phyloP scores from a whole-genome alignment of 2,113 vertebrate species.

The Heterotilapia buettikoferi region DNA sequence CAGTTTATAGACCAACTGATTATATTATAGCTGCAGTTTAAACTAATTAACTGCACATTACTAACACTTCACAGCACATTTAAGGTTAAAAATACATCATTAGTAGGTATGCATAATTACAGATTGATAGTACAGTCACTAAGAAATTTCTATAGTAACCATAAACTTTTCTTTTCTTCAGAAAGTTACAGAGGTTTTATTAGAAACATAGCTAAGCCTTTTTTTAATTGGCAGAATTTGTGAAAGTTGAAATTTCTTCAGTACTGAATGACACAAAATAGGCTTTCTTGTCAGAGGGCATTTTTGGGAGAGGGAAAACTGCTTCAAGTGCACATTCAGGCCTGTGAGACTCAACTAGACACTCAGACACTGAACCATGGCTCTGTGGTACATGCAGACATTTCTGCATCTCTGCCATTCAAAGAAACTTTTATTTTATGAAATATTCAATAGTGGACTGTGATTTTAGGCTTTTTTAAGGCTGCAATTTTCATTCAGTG shows the following conservation, averaged over 20 bases:
- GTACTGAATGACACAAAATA: background rate
- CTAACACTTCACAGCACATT: background rate
- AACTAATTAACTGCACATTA: background rate
- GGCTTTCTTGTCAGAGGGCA: background rate
- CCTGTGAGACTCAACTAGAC: background rate
- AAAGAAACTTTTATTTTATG: background rate
- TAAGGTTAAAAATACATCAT: background rate
- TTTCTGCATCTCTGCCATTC: background rate
- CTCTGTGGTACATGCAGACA: background rate
- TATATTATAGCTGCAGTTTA: background rate
- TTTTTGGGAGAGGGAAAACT: background rate
- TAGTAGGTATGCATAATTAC: background rate
- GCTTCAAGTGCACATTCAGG: background rate
- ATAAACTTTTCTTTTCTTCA: background rate
- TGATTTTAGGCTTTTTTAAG: background rate
- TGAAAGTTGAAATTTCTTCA: background rate
- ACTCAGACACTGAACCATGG: background rate
- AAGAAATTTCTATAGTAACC: background rate
- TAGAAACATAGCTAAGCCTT: background rate
- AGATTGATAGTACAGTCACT: background rate
- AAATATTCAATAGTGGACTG: background rate
- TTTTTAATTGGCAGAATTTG: background rate
- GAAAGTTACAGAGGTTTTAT: background rate
- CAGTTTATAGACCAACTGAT: background rate
- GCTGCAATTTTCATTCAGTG: background rate